Evolutionary conservation across 2,888 invertebrate genomes (phyloP), one percentile per base, ranked within the genome.

Genomic region (Terebella lapidaria): DNA sequence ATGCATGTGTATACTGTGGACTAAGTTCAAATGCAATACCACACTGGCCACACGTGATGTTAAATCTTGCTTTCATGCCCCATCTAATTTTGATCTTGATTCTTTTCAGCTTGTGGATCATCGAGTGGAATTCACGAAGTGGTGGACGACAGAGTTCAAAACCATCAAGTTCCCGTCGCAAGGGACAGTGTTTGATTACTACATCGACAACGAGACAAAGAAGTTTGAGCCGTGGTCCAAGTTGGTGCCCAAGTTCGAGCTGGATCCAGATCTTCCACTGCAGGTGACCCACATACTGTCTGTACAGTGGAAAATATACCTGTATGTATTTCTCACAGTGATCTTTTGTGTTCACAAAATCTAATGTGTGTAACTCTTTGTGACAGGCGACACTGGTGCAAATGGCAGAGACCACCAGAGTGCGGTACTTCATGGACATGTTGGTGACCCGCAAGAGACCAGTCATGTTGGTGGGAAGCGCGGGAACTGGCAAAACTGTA

Each of bases 61-160:
- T n/a, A n/a, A n/a, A n/a, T n/a, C n/a, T n/a, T n/a, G n/a, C n/a
- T n/a, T n/a, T n/a, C n/a, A n/a, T n/a, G n/a, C n/a, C n/a, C n/a
- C n/a, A n/a, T n/a, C n/a, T n/a, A n/a, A n/a, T n/a, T n/a, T n/a
- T 35, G 42, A 35, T 35, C 42, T 35, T 35, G 10, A 10, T n/a
- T 15, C n/a, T 54, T 59, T 67, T n/a, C 89, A 93, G 84, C 83
- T 92, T 47, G 85, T 90, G 2, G 94, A 95, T 78, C 92, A 94
- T 88, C 86, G 94, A 49, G 89, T 89, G 69, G 95, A 96, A 80
- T 96, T 94, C 79, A 91, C 93, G 49, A 95, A 95, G 84, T 96
- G 96, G 96, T 96, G 94, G 92, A 84, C 89, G 18, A 93, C 92
- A 75, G 96, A 96, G 81, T 96, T 95, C 81, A 96, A 96, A 82